Evolutionary conservation across 2,888 invertebrate genomes (phyloP), one percentile per base, ranked within the genome.

Genomic region (Drosophila atroscutellata): DNA sequence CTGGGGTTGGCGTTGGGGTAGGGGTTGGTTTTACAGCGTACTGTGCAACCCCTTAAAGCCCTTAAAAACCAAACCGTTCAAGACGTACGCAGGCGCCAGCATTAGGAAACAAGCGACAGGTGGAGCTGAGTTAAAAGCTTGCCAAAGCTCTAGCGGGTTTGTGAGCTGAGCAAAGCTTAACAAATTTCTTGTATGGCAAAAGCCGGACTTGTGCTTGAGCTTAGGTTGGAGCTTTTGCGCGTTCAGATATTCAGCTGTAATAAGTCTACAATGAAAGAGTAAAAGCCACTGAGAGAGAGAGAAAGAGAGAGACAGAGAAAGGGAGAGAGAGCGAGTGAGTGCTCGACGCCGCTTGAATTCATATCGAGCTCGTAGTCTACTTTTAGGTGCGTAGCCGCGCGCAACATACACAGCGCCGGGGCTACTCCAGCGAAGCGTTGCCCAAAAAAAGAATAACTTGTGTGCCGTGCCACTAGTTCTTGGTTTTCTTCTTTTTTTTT

Each of bases 321-420:
- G 56, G 45, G 59, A 15, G 47, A 20, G 28, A 32, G 62, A 55
- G 56, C 24, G 26, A 59, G 45, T 28, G 34, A 54, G 58, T 61
- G 70, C 57, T 84, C 78, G 70, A 81, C 75, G 75, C 72, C 74
- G 75, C 71, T 73, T 66, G 71, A 82, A 79, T 73, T 80, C 80
- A 77, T 80, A 64, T 72, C 80, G 68, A 67, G 77, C 77, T 91
- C 81, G 91, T 91, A 91, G 91, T 91, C 91, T 90, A 90, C 90
- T 89, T 91, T 91, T 90, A 91, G 91, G 92, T 91, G 91, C 91
- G 90, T 90, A 87, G 88, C 89, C 80, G 89, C 88, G 86, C 86
- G 83, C 75, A 83, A 70, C 84, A 83, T 45, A 45, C 76, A 77
- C 71, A 75, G 52, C 52, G 52, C 18, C 60, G 58, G 59, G 61